Conservation (phyloP, 2,113 vertebrate genomes). For the Dunckerocampus dactyliophorus region DNA sequence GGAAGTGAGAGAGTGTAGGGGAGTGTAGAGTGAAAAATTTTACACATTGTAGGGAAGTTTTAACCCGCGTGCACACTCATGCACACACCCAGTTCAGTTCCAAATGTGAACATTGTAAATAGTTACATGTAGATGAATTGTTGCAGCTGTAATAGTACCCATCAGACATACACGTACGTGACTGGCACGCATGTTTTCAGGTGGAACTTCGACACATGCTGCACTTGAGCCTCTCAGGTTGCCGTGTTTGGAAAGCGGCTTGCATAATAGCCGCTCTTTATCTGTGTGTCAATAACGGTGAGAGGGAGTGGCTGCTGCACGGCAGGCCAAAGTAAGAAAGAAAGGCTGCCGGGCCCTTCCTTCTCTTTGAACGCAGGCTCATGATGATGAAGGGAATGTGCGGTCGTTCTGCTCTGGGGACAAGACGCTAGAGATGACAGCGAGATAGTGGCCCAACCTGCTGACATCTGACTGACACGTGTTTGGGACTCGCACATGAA, state of each 20-base stretch:
- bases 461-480: not conserved
- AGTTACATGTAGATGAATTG: too few species aligned
- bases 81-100: too few species aligned
- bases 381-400: not conserved
- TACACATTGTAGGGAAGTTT: too few species aligned
- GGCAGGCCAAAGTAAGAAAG: not conserved
- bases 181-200: not conserved
- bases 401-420: not conserved
- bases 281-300: conserved; percentile 36
- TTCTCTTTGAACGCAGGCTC: not conserved
- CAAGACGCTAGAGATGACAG: not conserved
- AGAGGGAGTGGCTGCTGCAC: conserved; percentile 29
- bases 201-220: not conserved
- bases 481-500: not conserved
- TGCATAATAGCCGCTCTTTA: conserved; percentile 27
- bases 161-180: too few species aligned
- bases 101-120: too few species aligned
- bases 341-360: conserved; percentile 2
- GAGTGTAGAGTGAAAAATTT: too few species aligned
- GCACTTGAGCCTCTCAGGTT: conserved; percentile 10
- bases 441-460: not conserved
- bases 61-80: too few species aligned
- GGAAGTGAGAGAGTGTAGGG: too few species aligned
- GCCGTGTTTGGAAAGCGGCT: conserved; percentile 26
- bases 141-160: too few species aligned